A percentile compares a stretch with the other conserved stretches of the same genome.
These are phyloP conservation scores for Hylia prasina DNA, from an alignment of 2,113 vertebrate genomes.

Conservation along the genomic window DNA sequence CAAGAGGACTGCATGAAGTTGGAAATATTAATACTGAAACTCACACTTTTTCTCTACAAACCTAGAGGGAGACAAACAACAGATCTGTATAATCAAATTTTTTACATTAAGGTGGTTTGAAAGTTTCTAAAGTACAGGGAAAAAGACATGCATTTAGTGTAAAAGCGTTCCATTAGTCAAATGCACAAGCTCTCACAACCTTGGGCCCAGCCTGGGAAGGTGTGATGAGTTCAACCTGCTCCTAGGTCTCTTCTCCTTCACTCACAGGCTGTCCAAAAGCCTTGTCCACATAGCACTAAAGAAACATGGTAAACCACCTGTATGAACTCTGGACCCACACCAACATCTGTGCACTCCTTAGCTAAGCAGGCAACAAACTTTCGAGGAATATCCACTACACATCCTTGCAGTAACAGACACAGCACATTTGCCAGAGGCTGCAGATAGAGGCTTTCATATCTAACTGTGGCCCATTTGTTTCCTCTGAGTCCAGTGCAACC, in stretches of 20 bases:
- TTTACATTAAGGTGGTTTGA: neutral
- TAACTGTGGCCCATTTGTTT: neutral
- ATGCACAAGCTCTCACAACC: neutral
- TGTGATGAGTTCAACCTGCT: neutral
- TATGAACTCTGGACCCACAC: neutral
- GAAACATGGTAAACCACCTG: neutral
- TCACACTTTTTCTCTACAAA: neutral
- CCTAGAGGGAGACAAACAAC: neutral
- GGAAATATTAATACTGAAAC: neutral
- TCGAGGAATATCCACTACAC: neutral
- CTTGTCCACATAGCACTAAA: neutral
- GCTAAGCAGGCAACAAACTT: neutral
- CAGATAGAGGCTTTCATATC: neutral
- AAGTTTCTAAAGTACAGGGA: neutral
- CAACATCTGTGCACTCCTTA: neutral
- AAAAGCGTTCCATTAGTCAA: neutral
- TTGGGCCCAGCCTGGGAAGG: neutral
- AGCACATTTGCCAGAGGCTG: neutral
- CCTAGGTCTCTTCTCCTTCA: neutral
- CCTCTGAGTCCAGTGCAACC: neutral
- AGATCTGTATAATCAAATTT: neutral
- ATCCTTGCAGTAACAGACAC: neutral
- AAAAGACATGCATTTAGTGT: neutral
- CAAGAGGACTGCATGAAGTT: neutral
- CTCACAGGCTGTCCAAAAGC: neutral